Conservation (phyloP, 2,113 vertebrate genomes). For the Ageneiosus marmoratus region DNA sequence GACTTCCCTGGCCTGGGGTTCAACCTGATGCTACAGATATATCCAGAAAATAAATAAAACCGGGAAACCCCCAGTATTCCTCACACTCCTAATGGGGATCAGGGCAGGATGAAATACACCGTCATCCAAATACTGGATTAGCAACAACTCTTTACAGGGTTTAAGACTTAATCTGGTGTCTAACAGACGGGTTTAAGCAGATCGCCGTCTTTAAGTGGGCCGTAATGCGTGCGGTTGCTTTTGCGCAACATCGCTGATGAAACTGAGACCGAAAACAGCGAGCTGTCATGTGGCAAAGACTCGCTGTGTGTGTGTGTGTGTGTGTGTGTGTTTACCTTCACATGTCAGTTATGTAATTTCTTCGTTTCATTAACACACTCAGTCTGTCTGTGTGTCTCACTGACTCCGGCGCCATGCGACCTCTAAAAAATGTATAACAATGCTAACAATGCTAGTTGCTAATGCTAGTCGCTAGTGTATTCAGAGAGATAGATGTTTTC, state of each 20-base stretch:
- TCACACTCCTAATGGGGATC: constrained; percentile 13
- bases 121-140: constrained; percentile 26
- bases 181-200: constrained; percentile 19
- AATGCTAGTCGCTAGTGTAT: neutral
- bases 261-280: neutral
- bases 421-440: neutral
- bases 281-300: neutral
- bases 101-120: constrained; percentile 45
- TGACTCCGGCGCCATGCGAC: constrained; percentile 15
- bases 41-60: constrained; percentile 41
- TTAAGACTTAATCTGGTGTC: constrained; percentile 40
- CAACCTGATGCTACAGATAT: constrained; percentile 34
- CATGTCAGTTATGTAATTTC: constrained; percentile 35
- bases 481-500: neutral
- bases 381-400: constrained; percentile 41
- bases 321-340: constrained; percentile 28
- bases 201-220: constrained; percentile 15
- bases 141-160: constrained; percentile 24
- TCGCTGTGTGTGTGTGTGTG: constrained; percentile 3
- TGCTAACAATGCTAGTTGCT: neutral
- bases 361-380: constrained; percentile 34
- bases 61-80: constrained; percentile 37
- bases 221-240: constrained; percentile 13
- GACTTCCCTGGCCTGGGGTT: constrained; percentile 68
- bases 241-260: constrained; percentile 16